Evolutionary conservation across 2,888 invertebrate species (phyloP), one percentile per base, ranked within the genome.

Genomic region (Eilema sororculum): DNA sequence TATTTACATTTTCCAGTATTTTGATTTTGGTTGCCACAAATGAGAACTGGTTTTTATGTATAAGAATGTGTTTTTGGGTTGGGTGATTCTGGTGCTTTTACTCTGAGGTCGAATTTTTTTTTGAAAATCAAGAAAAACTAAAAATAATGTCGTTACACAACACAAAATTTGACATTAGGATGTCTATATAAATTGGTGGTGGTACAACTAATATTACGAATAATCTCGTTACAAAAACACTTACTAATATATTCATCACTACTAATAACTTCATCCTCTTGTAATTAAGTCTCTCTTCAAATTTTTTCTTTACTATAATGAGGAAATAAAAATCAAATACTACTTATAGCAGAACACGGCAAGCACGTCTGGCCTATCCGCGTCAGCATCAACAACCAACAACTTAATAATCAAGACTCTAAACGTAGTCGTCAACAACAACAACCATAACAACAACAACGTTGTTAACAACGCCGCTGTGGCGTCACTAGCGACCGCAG

Each of bases 401-500:
- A 95, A 92, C 88, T 89, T 95, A 76, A 93, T 95, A 81, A 95
- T 94, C 91, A 95, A 94, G 91, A 95, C 93, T 77, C 84, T 94
- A 68, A 95, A 93, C 84, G 95, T 95, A 85, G 95, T 95, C 77
- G 96, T 94, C 67, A 95, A 95, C 87, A 95, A 95, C 92, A 93
- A 95, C 89, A 94, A 95, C 83, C 93, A 95, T 85, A 92, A 95
- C 89, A 93, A 96, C 90, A 93, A 95, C 86, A 95, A 95, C 73
- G 94, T 95, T 33, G 91, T 95, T 78, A 95, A 96, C 89, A 93
- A 95, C 87, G 94, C 95, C 74, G 92, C 95, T 65, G 95, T 95
- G 20, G 95, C 95, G 2, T 93, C 95, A 0, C 86, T 95, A 62
- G 95, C 95, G 2, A 94, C 95, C 13, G 95, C 95, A 8, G 95